These are phyloP conservation scores for Pseudochaenichthys georgianus DNA, from an alignment of 2,797 vertebrate genomes.

Conservation along the genomic window DNA sequence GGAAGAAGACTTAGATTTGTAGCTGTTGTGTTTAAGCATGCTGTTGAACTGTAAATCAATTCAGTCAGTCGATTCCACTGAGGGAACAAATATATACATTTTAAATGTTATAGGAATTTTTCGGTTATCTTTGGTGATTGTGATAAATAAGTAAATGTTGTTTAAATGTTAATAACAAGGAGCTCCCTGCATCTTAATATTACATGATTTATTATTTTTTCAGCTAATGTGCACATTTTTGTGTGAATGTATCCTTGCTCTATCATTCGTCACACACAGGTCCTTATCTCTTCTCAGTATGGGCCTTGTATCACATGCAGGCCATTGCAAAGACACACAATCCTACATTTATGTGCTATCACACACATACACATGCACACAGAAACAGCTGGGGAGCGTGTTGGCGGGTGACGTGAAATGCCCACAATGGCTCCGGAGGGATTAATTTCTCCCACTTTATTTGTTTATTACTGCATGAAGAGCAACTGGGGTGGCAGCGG, in stretches of 20 bases:
- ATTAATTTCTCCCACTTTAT: conserved; percentile 75
- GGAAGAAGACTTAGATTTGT: not conserved
- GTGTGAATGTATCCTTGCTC: conserved; percentile 8
- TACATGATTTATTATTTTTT: not conserved
- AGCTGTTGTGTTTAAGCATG: conserved; percentile 14
- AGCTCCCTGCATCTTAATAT: not conserved
- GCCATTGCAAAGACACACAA: conserved; percentile 34
- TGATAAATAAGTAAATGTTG: not conserved
- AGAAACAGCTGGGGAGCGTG: conserved; percentile 67
- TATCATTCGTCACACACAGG: not conserved
- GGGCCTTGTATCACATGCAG: conserved; percentile 42
- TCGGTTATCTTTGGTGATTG: not conserved
- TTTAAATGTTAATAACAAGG: not conserved
- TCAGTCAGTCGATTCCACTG: not conserved
- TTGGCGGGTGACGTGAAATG: conserved; percentile 69
- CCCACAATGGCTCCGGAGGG: conserved; percentile 74
- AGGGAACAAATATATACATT: not conserved
- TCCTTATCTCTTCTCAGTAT: conserved; percentile 40
- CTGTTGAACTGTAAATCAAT: conserved; percentile 43
- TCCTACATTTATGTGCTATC: conserved; percentile 48
- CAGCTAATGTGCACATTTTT: not conserved
- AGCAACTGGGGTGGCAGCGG: conserved; percentile 64
- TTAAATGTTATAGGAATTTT: not conserved
- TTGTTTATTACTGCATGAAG: conserved; percentile 75
- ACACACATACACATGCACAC: conserved; percentile 30